phyloP scores from a whole-genome alignment of 2,113 vertebrate species.

The Caloenas nicobarica region DNA sequence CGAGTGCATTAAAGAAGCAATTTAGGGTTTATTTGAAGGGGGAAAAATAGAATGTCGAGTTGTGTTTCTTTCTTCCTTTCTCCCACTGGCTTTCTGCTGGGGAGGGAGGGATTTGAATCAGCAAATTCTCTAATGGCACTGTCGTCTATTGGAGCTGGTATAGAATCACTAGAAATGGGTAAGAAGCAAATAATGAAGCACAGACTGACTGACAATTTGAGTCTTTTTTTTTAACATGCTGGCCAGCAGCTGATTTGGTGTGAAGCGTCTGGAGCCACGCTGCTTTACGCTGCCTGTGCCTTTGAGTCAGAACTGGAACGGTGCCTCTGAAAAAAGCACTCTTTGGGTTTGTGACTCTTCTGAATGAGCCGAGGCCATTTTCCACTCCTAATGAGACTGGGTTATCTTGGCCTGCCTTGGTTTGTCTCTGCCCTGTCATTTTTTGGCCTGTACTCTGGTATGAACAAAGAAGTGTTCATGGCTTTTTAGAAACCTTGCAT shows the following conservation, averaged over 20 bases:
- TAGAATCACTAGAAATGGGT: conserved; percentile 37
- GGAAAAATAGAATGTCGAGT: conserved; percentile 60
- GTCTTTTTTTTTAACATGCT: not conserved
- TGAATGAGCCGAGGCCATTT: not conserved
- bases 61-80: conserved; percentile 66
- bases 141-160: not conserved
- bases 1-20: conserved; percentile 67
- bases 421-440: not conserved
- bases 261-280: conserved; percentile 14
- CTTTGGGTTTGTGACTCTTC: conserved; percentile 2
- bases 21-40: conserved; percentile 69
- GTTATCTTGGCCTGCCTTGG: not conserved
- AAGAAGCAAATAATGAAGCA: conserved; percentile 61
- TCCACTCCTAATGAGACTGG: not conserved
- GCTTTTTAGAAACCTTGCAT: not conserved
- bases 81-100: conserved; percentile 61
- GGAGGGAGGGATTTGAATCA: conserved; percentile 64
- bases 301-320: conserved; percentile 15
- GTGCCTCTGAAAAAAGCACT: not conserved
- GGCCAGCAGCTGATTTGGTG: conserved; percentile 49
- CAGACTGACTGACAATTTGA: conserved; percentile 39
- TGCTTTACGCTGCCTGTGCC: not conserved
- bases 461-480: not conserved
- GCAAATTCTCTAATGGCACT: conserved; percentile 61
- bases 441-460: not conserved